These are phyloP conservation scores for Galerucella nymphaeae DNA, from an alignment of 2,888 invertebrate species.

Conservation along the genomic window DNA sequence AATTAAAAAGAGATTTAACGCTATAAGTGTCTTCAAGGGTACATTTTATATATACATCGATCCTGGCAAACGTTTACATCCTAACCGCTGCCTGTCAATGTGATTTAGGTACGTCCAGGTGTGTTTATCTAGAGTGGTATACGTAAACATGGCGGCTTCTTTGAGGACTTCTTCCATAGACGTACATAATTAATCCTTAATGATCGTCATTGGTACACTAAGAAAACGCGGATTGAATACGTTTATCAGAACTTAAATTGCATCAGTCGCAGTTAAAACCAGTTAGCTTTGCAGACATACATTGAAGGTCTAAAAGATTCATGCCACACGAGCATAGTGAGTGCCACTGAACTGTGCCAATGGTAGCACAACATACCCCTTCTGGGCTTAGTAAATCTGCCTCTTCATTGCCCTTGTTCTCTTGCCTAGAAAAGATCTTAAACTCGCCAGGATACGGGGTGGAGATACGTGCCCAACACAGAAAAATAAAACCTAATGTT, in stretches of 20 bases:
- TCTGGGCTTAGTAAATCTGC: no score
- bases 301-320: no score
- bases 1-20: constrained; percentile 37
- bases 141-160: constrained; percentile 60
- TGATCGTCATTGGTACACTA: neutral
- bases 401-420: no score
- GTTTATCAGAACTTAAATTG: neutral
- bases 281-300: no score
- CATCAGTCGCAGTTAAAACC: no score
- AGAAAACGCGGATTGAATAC: neutral
- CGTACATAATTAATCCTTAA: constrained; percentile 9
- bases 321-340: no score
- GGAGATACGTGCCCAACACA: no score
- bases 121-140: constrained; percentile 61
- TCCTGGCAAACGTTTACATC: constrained; percentile 22
- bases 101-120: constrained; percentile 64
- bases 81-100: constrained; percentile 28
- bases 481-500: no score
- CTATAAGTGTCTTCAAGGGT: constrained; percentile 29
- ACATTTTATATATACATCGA: constrained; percentile 23
- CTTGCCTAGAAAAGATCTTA: no score
- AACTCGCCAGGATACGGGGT: no score
- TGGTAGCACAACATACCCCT: no score
- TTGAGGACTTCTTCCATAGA: constrained; percentile 54
- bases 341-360: no score